phyloP scores from a whole-genome alignment of 1,140 invertebrate species.

The Pachyrhynchus sulphureomaculatus region DNA sequence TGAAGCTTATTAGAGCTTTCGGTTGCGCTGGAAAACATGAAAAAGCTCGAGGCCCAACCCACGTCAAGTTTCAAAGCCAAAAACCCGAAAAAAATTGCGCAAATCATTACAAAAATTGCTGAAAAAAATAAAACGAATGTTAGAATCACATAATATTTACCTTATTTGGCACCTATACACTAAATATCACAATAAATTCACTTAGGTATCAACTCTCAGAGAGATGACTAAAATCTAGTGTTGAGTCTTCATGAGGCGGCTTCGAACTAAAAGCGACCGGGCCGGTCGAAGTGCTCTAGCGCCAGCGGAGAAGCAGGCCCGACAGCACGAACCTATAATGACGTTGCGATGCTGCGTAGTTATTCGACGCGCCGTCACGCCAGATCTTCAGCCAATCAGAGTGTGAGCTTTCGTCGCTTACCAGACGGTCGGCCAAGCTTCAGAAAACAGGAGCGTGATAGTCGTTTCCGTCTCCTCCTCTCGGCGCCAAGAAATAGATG shows the following conservation, averaged over 20 bases:
- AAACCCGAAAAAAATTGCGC: background rate
- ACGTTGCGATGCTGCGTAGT: slow-evolving; percentile 39
- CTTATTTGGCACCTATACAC: slow-evolving; percentile 53
- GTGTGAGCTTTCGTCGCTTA: slow-evolving; percentile 38
- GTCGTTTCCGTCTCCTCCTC: slow-evolving; percentile 28
- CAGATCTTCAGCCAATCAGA: slow-evolving; percentile 37
- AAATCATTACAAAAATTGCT: slow-evolving; percentile 5
- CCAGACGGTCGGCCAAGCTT: slow-evolving; percentile 35
- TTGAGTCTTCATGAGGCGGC: slow-evolving; percentile 43
- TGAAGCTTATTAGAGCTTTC: background rate
- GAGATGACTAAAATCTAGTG: slow-evolving; percentile 47
- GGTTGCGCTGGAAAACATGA: slow-evolving; percentile 9
- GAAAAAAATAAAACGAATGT: background rate
- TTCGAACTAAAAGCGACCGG: slow-evolving; percentile 49
- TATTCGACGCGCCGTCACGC: slow-evolving; percentile 33
- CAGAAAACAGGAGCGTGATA: slow-evolving; percentile 39
- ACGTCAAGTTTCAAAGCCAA: background rate
- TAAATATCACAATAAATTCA: slow-evolving; percentile 53
- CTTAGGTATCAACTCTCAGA: slow-evolving; percentile 43
- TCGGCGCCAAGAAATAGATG: slow-evolving; percentile 46
- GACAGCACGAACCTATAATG: slow-evolving; percentile 28
- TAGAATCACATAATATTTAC: slow-evolving; percentile 39
- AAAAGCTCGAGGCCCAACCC: slow-evolving; percentile 24
- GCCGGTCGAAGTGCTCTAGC: slow-evolving; percentile 31
- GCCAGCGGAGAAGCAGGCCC: slow-evolving; percentile 26